A percentile compares a stretch with the other conserved stretches of the same genome.
Evolutionary conservation across 2,888 invertebrate species (phyloP).

Genomic region (Drosophila meridiana): DNA sequence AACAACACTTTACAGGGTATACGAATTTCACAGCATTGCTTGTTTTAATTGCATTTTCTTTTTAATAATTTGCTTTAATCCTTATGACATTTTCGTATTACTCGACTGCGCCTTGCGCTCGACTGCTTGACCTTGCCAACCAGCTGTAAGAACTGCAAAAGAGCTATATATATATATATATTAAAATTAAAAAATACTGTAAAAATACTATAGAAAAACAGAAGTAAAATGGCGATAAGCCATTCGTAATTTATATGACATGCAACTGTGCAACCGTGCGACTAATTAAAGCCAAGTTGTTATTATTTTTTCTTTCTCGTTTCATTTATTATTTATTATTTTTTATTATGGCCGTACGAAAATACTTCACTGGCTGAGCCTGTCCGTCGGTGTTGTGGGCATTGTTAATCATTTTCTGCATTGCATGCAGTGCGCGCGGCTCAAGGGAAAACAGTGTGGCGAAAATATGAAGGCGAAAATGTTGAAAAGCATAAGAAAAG

Average conservation of each 20-base stretch:
- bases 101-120: background rate
- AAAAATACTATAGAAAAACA: background rate
- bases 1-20: constrained; percentile 12
- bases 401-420: constrained; percentile 46
- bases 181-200: constrained; percentile 15
- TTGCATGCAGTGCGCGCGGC: constrained; percentile 50
- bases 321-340: constrained; percentile 9
- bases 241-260: constrained; percentile 61
- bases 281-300: constrained; percentile 64
- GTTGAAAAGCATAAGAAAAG: constrained; percentile 21
- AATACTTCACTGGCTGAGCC: constrained; percentile 15
- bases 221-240: constrained; percentile 46
- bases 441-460: constrained; percentile 1
- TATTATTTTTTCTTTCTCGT: constrained; percentile 12
- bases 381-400: constrained; percentile 15
- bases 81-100: constrained; percentile 34
- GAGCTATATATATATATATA: background rate
- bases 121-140: constrained; percentile 43
- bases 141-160: background rate
- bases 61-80: constrained; percentile 14
- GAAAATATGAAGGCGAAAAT: constrained; percentile 2
- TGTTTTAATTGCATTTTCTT: constrained; percentile 5
- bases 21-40: constrained; percentile 12
- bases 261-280: constrained; percentile 59
- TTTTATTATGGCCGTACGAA: constrained; percentile 14